phyloP scores from a whole-genome alignment of 2,888 invertebrate genomes.

The Rosalia funebris region DNA sequence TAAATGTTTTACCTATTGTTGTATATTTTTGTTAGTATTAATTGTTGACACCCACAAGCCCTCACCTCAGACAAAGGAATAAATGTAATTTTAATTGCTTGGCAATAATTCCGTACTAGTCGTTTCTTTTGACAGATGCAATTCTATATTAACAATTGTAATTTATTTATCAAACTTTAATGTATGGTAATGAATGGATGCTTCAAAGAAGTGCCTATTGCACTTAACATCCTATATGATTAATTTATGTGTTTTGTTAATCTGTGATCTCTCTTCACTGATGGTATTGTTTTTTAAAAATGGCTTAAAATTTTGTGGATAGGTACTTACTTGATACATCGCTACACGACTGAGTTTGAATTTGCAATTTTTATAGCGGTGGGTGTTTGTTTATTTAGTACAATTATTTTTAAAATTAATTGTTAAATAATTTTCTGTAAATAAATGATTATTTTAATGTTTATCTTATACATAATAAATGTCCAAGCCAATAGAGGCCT shows the following conservation, averaged over 20 bases:
- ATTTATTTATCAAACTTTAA: constrained; percentile 7
- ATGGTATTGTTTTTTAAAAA: not conserved
- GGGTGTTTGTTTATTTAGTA: constrained; percentile 27
- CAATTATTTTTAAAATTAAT: constrained; percentile 19
- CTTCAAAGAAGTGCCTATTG: constrained; percentile 8
- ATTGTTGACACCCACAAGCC: constrained; percentile 43
- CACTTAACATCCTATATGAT: not conserved
- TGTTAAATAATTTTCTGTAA: constrained; percentile 25
- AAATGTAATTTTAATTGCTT: constrained; percentile 19
- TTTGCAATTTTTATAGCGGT: constrained; percentile 17
- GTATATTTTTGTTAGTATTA: constrained; percentile 52
- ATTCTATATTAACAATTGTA: constrained; percentile 8
- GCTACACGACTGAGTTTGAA: constrained; percentile 14
- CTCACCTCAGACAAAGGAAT: constrained; percentile 6
- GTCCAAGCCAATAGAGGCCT: constrained; percentile 29
- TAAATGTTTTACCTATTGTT: constrained; percentile 48
- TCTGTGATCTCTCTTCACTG: not conserved
- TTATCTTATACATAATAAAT: constrained; percentile 27
- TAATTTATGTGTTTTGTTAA: not conserved
- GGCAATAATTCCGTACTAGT: constrained; percentile 37
- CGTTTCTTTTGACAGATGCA: constrained; percentile 25
- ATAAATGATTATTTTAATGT: constrained; percentile 27
- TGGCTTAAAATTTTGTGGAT: not conserved
- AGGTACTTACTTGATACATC: constrained; percentile 4
- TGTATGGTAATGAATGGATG: constrained; percentile 2